Evolutionary conservation across 2,888 invertebrate species (phyloP).

Genomic region (Caradrina kadenii): DNA sequence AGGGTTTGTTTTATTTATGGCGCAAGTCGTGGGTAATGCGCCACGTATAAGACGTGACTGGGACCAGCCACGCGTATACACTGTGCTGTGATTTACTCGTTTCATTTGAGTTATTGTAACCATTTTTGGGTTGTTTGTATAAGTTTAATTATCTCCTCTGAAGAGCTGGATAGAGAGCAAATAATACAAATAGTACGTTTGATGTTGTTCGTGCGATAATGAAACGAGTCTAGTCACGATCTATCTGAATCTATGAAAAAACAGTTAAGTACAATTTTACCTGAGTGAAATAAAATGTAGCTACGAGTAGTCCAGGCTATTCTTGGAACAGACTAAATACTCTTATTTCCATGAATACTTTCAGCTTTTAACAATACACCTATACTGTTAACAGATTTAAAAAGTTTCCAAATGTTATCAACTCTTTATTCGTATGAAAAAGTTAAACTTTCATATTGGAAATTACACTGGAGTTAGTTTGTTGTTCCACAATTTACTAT

Average conservation of each 20-base stretch:
- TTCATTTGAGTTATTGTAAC: conserved; percentile 49
- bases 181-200: conserved; percentile 16
- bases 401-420: conserved; percentile 31
- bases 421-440: conserved; percentile 14
- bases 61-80: conserved; percentile 25
- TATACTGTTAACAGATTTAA: conserved; percentile 13
- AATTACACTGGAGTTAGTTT: conserved; percentile 22
- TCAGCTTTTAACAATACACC: conserved; percentile 11
- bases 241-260: neutral
- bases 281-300: neutral
- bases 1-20: conserved; percentile 63
- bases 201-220: neutral
- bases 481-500: conserved; percentile 25
- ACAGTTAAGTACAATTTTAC: neutral
- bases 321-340: neutral
- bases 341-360: neutral
- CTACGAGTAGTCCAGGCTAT: neutral
- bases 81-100: conserved; percentile 41
- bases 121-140: conserved; percentile 37
- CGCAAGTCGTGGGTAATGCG: conserved; percentile 49
- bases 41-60: conserved; percentile 52
- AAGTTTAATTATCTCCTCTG: conserved; percentile 36
- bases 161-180: conserved; percentile 5
- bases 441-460: conserved; percentile 25
- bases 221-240: neutral